A percentile compares a stretch with the other conserved stretches of the same genome.
These are phyloP conservation scores for Calonectris borealis DNA, from an alignment of 2,113 vertebrate species.

Conservation along the genomic window DNA sequence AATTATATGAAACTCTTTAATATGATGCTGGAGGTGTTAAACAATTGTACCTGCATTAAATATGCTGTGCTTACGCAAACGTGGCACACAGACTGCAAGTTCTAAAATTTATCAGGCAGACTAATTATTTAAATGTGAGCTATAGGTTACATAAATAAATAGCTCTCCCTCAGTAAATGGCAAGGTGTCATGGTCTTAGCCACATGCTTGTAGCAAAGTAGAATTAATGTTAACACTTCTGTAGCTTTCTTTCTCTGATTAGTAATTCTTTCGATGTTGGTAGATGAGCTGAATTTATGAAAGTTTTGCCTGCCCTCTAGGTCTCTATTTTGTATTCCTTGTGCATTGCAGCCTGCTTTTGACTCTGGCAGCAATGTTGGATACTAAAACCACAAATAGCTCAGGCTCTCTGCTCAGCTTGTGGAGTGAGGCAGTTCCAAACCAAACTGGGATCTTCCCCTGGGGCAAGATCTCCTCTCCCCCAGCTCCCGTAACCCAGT, in stretches of 20 bases:
- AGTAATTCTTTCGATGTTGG: slow-evolving; percentile 55
- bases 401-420: not conserved
- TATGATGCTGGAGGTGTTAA: slow-evolving; percentile 58
- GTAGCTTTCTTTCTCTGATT: slow-evolving; percentile 62
- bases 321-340: slow-evolving; percentile 49
- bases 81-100: slow-evolving; percentile 36
- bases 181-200: slow-evolving; percentile 47
- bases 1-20: slow-evolving; percentile 37
- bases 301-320: slow-evolving; percentile 59
- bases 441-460: not conserved
- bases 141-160: slow-evolving; percentile 70
- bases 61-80: slow-evolving; percentile 44
- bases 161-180: slow-evolving; percentile 57
- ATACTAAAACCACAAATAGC: not conserved
- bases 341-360: slow-evolving; percentile 32
- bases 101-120: slow-evolving; percentile 55
- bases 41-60: slow-evolving; percentile 47
- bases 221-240: slow-evolving; percentile 68
- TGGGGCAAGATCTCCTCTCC: not conserved
- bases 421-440: not conserved
- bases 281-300: slow-evolving; percentile 66
- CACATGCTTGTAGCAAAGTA: slow-evolving; percentile 54
- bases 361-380: not conserved
- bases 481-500: not conserved
- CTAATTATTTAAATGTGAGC: slow-evolving; percentile 73